Evolutionary conservation across 2,797 vertebrate species (phyloP), one percentile per base, ranked within the genome.

Genomic region (Cacajao melanocephalus): DNA sequence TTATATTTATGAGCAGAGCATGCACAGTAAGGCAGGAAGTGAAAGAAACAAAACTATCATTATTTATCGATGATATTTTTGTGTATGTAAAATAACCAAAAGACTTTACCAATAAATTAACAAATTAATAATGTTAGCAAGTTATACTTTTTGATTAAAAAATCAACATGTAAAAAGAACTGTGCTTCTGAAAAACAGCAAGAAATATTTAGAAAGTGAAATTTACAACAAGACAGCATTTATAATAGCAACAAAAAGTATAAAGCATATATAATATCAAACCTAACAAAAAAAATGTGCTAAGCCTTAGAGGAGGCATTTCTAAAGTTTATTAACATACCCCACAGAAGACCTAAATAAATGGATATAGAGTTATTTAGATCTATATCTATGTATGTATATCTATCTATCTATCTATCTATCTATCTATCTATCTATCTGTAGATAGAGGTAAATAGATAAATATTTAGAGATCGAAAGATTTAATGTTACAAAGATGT

Each of bases 191-290:
- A 89, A 90, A 91, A 52, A 26, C 52, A 89, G 64, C 33, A 90
- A 93, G 22, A 93, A 86, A 80, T 80, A 72, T 61, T 58, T 80
- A 73, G 36, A 96, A 84, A 96, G 83, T 17, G 20, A 76, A 95
- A 76, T 11, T 70, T 39, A n/a, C 50, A 94, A 61, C 50, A 96
- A 90, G 39, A 64, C 12, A 73, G 36, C 7, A 70, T 75, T 61
- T 80, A 46, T 73, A 64, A 89, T 13, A 89, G 28, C 50, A 84
- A 84, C n/a, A 83, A 76, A 83, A 88, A 84, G 48, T 58, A 70
- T 4, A 2, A 83, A 70, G 33, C 4, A n/a, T 30, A 79, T 39
- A n/a, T 50, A 44, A 20, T 39, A 93, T 48, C 24, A 84, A 79
- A 79, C 48, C 30, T 78, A 93, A 84, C 28, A 36, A 79, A 72